Evolutionary conservation across 2,113 vertebrate species (phyloP).

Genomic region (Nettapus auritus): DNA sequence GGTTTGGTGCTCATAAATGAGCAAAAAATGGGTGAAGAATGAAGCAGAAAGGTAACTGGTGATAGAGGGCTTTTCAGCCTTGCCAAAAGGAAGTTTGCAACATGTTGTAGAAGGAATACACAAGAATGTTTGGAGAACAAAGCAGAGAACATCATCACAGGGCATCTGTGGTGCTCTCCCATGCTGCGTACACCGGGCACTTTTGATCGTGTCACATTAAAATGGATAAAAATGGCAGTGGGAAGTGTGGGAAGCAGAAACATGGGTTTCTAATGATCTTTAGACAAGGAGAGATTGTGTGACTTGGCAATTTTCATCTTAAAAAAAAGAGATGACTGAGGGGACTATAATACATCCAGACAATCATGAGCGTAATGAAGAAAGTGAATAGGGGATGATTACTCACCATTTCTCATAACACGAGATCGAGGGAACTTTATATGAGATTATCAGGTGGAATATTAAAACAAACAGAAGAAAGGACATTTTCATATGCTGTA

Average conservation of each 20-base stretch:
- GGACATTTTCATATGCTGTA: slow-evolving; percentile 3
- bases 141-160: background rate
- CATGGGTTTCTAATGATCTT: background rate
- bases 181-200: background rate
- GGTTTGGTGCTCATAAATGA: background rate
- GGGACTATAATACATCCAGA: slow-evolving; percentile 41
- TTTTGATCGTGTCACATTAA: background rate
- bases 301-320: slow-evolving; percentile 65
- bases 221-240: background rate
- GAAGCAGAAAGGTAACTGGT: background rate
- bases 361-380: slow-evolving; percentile 36
- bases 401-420: slow-evolving; percentile 51
- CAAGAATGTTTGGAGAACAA: background rate
- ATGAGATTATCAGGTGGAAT: slow-evolving; percentile 41
- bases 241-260: slow-evolving; percentile 33
- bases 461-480: slow-evolving; percentile 63
- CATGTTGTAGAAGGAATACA: background rate
- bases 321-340: slow-evolving; percentile 65
- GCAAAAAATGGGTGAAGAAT: background rate
- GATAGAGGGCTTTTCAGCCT: background rate
- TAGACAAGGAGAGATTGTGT: slow-evolving; percentile 44
- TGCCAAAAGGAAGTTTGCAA: background rate
- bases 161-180: background rate
- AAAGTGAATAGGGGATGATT: slow-evolving; percentile 43
- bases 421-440: slow-evolving; percentile 38